phyloP scores from a whole-genome alignment of 37 sponge, comb jelly and placozoan genomes.

The Spongia lamella region DNA sequence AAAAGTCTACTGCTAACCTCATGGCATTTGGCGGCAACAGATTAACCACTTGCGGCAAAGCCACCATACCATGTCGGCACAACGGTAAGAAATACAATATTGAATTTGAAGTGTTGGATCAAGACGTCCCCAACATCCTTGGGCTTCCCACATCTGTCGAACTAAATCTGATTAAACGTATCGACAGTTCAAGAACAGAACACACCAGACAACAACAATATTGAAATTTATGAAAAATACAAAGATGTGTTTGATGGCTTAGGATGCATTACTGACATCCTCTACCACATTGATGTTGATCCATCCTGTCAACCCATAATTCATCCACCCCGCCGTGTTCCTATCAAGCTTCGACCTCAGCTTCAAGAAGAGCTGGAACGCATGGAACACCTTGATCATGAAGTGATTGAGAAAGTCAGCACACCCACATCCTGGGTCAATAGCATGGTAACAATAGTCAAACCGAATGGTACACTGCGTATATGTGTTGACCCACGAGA shows the following conservation, averaged over 20 bases:
- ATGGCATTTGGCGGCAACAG: constrained; percentile 31
- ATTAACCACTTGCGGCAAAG: constrained; percentile 7
- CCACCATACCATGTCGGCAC: constrained; percentile 13
- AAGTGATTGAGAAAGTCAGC: constrained; percentile 20
- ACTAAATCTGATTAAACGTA: constrained; percentile 16
- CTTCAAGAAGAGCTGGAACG: constrained; percentile 32
- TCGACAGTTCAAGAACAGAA: too few species aligned
- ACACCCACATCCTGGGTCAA: constrained; percentile 59
- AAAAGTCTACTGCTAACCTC: constrained; percentile 6
- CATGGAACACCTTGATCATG: constrained; percentile 36
- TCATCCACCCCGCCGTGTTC: constrained; percentile 27
- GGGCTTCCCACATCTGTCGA: constrained; percentile 1
- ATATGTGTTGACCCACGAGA: constrained; percentile 48
- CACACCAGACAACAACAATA: too few species aligned
- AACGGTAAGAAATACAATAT: neutral
- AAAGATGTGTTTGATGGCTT: constrained; percentile 21
- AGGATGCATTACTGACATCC: constrained; percentile 14
- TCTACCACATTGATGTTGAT: constrained; percentile 16
- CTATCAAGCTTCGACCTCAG: constrained; percentile 10
- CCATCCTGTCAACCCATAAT: neutral
- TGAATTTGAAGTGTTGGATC: constrained; percentile 15
- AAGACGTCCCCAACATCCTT: constrained; percentile 18
- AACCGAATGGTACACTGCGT: constrained; percentile 42
- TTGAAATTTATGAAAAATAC: neutral
- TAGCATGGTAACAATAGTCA: constrained; percentile 38